Base-by-base conservation (phyloP, 2,113 vertebrate genomes). In the Nymphicus hollandicus region DNA sequence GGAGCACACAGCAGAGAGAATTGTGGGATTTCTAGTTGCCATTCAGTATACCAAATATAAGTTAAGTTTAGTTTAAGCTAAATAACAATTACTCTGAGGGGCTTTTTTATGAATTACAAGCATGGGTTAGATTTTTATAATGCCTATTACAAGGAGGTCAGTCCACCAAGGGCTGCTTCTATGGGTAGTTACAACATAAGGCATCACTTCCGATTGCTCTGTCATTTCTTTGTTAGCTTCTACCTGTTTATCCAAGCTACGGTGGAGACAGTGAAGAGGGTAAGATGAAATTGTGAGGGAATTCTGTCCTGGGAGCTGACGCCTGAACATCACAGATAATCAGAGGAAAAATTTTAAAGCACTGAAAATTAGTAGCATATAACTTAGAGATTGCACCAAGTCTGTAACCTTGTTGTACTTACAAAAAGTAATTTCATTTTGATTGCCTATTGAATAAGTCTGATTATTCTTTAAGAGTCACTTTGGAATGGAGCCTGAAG, bases 391-490 rank as follows among this genome's bases (percentile, higher is more conserved):
- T 93, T 86, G 85, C 93, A 92, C 88, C 96, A 86, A 97, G 94
- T 93, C 95, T 91, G 96, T 98, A 97, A 97, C 97, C 97, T 97
- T 96, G 96, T 97, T 97, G 97, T 97, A 96, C 96, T 96, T 96
- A 86, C 87, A 95, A 91, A 90, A 96, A 97, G 96, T 96, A 96
- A 97, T 98, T 97, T 96, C 96, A 56, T 95, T 97, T 97, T 98
- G 97, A 98, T 98, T 98, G 97, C 97, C 97, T 97, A 96, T 97
- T 98, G 97, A 98, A 94, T 96, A 97, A 95, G 97, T 97, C 97
- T 97, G 97, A 98, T 98, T 97, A 97, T 98, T 97, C 97, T 96
- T 97, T 97, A 98, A 97, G 97, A 98, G 96, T 98, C 96, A 90
- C 96, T 97, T 96, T 98, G 96, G 97, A 98, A 96, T 91, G 94